Evolutionary conservation across 2,888 invertebrate species (phyloP).

Genomic region (Pterostichus niger): DNA sequence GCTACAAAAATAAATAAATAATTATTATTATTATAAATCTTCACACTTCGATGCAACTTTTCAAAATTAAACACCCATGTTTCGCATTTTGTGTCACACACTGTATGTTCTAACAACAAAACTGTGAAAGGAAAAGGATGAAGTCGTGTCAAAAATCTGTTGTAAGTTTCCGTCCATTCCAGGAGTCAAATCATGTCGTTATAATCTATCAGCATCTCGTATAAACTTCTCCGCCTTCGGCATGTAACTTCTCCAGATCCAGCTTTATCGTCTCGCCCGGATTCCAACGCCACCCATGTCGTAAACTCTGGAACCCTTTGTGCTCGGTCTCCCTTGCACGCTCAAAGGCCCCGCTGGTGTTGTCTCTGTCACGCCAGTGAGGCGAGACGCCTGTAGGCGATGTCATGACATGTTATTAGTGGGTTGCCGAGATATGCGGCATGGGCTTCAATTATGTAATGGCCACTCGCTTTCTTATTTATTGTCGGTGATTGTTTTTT

Average conservation of each 20-base stretch:
- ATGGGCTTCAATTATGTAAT: conserved; percentile 56
- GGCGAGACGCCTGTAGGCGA: conserved; percentile 43
- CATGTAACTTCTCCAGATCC: conserved; percentile 13
- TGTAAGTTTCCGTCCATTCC: background rate
- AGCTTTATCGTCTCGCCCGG: conserved; percentile 37
- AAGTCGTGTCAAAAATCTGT: background rate
- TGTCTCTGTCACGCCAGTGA: conserved; percentile 25
- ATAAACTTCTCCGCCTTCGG: conserved; percentile 36
- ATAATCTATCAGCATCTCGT: conserved; percentile 28
- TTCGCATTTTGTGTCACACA: too few species aligned
- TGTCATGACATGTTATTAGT: conserved; percentile 57
- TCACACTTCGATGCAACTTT: too few species aligned
- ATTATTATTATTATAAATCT: too few species aligned
- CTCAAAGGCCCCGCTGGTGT: background rate
- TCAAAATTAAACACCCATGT: too few species aligned
- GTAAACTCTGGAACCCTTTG: conserved; percentile 54
- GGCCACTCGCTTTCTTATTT: conserved; percentile 58
- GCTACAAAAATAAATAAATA: too few species aligned
- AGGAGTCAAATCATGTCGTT: conserved; percentile 34
- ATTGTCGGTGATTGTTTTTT: conserved; percentile 53
- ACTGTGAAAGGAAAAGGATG: too few species aligned
- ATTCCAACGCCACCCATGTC: conserved; percentile 56
- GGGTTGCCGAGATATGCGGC: conserved; percentile 37
- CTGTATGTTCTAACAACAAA: too few species aligned
- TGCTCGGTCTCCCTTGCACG: conserved; percentile 2